Base-by-base conservation (phyloP, 2,113 vertebrate genomes). In the Entomyzon cyanotis region DNA sequence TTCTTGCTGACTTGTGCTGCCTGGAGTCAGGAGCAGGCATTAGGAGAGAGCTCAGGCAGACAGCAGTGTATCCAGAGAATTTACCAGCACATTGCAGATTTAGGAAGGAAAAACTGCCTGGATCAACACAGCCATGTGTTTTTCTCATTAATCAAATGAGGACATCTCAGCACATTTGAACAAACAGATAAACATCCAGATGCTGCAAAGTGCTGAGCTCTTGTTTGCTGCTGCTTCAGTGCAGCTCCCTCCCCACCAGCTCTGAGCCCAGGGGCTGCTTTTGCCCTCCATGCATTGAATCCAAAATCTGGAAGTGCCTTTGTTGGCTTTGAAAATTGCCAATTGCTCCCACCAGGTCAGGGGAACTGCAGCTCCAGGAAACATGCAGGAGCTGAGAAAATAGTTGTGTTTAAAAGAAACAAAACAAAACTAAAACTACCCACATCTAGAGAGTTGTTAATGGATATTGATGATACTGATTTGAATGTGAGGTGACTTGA, bases 351-450 rank as follows among this genome's bases (percentile, higher is more conserved):
- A n/a, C 10, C 19, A 25, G 28, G 19, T 20, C 49, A 22, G 65
- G 33, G 23, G 12, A 82, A n/a, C 7, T 18, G 21, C 0, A 11
- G 19, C 23, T 42, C 4, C 37, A 76, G 76, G 46, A 53, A 86
- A 76, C 42, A 27, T 0, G 4, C 1, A 7, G 20, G 44, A 56
- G n/a, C 4, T 73, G 27, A 81, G 37, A 65, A 76, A 86, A 80
- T 11, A 20, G n/a, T 3, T 35, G 9, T 15, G 12, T 23, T 58
- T 4, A 2, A n/a, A 77, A 10, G n/a, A 4, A 18, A 8, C 24
- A 30, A 35, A 25, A 10, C 1, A 2, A 49, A 63, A 2, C 0
- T 5, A 7, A 69, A 60, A 1, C 5, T 4, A 23, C 16, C 15
- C 22, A 24, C 16, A 11, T 9, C 37, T 75, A 17, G 19, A 49